Conservation (phyloP, 2,888 invertebrate genomes). For the Zhengitettix transpicula region DNA sequence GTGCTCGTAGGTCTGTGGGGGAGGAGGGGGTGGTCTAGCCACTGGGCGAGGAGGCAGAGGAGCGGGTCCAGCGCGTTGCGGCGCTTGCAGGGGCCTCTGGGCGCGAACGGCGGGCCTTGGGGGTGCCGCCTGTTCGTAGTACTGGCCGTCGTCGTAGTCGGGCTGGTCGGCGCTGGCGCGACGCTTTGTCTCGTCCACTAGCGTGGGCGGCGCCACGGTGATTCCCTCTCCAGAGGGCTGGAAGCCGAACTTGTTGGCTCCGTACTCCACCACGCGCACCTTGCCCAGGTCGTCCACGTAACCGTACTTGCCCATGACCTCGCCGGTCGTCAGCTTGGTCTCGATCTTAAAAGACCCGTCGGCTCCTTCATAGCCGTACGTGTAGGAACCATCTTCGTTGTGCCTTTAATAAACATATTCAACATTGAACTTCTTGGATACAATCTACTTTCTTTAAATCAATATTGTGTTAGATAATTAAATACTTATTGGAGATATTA, state of each 20-base stretch:
- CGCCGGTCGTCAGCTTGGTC: conserved; percentile 63
- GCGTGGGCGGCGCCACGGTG: conserved; percentile 42
- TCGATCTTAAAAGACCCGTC: conserved; percentile 85
- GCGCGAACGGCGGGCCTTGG: conserved; percentile 4
- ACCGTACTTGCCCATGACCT: conserved; percentile 81
- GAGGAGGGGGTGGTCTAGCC: conserved; percentile 7
- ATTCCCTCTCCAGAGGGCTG: conserved; percentile 76
- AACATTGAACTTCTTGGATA: background rate
- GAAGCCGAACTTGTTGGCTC: conserved; percentile 76
- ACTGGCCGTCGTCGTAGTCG: conserved; percentile 15
- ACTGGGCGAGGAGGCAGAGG: conserved; percentile 19
- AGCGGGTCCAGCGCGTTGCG: conserved; percentile 16
- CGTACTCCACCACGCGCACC: conserved; percentile 72
- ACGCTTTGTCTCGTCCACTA: conserved; percentile 25
- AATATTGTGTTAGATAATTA: too few relatives aligned
- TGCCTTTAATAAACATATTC: conserved; percentile 34
- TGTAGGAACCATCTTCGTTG: conserved; percentile 80
- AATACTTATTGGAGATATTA: too few relatives aligned
- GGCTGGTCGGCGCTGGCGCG: background rate
- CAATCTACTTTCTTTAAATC: background rate
- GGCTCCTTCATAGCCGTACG: conserved; percentile 75
- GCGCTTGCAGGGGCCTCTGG: conserved; percentile 14
- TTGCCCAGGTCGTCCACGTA: conserved; percentile 71
- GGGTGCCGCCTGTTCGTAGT: conserved; percentile 15
- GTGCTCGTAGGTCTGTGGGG: conserved; percentile 14